Conservation (phyloP, 2,797 vertebrate species). For the Catamblyrhynchus diadema region DNA sequence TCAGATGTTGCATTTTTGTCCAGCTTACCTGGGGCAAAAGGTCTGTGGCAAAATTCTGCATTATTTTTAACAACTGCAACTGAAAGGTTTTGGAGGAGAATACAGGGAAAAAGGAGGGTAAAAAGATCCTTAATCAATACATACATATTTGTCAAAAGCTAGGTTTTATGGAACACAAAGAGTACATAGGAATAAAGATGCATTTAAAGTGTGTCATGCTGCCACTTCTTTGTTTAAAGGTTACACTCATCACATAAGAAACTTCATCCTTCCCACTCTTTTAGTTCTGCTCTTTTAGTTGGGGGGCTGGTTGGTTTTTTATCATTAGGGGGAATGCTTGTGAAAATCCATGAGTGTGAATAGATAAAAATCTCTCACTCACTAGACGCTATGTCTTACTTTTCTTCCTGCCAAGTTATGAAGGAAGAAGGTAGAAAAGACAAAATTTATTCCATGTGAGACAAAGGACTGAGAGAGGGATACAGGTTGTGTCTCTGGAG, state of each 20-base stretch:
- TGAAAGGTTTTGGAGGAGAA: not conserved
- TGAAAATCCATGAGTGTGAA: not conserved
- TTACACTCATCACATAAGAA: not conserved
- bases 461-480: not conserved
- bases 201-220: constrained; percentile 38
- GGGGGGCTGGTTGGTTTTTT: not conserved
- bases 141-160: not conserved
- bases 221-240: not conserved
- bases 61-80: not conserved
- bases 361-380: not conserved
- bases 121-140: not conserved
- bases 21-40: not conserved
- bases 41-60: not conserved
- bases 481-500: not conserved
- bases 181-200: not conserved
- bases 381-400: not conserved
- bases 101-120: not conserved
- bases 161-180: not conserved
- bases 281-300: not conserved
- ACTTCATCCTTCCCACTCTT: not conserved
- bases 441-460: not conserved
- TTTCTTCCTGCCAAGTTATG: not conserved
- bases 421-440: not conserved
- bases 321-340: not conserved
- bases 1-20: not conserved